Conservation (phyloP, 2,888 invertebrate genomes). For the Cephus nigrinus region DNA sequence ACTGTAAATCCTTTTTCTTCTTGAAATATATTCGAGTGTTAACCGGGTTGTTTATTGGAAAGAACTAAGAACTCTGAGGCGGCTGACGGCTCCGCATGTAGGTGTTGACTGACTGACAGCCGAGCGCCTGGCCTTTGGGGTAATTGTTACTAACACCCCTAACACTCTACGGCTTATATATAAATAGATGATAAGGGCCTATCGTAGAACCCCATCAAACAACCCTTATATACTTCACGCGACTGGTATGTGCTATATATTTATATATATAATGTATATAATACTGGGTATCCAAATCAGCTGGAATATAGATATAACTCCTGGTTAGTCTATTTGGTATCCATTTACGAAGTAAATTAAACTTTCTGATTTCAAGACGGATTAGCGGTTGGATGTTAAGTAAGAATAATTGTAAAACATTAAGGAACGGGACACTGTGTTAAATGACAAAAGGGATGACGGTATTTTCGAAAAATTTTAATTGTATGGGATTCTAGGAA, state of each 20-base stretch:
- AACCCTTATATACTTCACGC: not conserved
- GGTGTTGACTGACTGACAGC: conserved; percentile 30
- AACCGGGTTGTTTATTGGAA: conserved; percentile 28
- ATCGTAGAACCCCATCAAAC: not conserved
- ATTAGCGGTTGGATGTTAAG: not conserved
- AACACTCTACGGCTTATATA: conserved; percentile 8
- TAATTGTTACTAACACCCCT: conserved; percentile 32
- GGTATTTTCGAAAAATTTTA: not conserved
- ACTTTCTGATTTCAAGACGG: not conserved
- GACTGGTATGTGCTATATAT: not conserved
- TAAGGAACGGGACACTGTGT: not conserved
- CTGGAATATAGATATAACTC: too few relatives aligned
- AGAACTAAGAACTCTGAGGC: conserved; percentile 25
- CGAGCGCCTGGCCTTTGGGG: conserved; percentile 29
- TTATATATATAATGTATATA: not conserved
- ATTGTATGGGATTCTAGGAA: not conserved
- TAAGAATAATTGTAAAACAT: not conserved
- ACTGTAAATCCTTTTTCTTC: not conserved
- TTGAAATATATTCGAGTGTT: conserved; percentile 7
- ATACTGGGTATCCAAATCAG: not conserved
- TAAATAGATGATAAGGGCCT: conserved; percentile 4
- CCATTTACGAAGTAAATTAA: not conserved
- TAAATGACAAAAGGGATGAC: not conserved
- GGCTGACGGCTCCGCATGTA: conserved; percentile 21
- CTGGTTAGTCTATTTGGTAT: not conserved